Evolutionary conservation across 2,888 invertebrate genomes (phyloP).

Genomic region (Mayetiola destructor): DNA sequence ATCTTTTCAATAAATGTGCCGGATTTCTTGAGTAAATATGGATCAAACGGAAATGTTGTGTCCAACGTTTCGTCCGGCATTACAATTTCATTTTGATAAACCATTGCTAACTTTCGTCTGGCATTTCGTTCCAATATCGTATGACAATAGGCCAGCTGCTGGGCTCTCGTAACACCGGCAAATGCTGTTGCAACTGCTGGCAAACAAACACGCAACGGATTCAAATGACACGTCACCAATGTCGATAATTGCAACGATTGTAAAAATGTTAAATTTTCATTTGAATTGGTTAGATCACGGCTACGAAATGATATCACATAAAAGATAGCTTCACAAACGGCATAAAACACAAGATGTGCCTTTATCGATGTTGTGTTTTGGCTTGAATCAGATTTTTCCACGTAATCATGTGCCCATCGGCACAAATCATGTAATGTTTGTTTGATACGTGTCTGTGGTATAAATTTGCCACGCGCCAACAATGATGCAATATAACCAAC

Average conservation of each 20-base stretch:
- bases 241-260: constrained; percentile 51
- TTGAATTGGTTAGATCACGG: constrained; percentile 50
- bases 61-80: constrained; percentile 37
- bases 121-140: constrained; percentile 75
- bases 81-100: constrained; percentile 40
- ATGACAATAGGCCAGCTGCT: constrained; percentile 86
- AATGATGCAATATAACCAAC: constrained; percentile 64
- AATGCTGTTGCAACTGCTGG: constrained; percentile 65
- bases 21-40: constrained; percentile 54
- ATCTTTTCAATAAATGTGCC: constrained; percentile 33
- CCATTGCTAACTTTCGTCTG: constrained; percentile 43
- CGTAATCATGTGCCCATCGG: constrained; percentile 74
- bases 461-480: constrained; percentile 50
- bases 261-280: constrained; percentile 12
- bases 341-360: constrained; percentile 78
- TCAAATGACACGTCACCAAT: constrained; percentile 70
- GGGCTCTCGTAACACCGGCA: constrained; percentile 62
- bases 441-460: constrained; percentile 49
- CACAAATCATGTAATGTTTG: constrained; percentile 53
- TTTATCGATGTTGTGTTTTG: constrained; percentile 39
- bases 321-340: constrained; percentile 83
- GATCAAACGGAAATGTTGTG: constrained; percentile 83
- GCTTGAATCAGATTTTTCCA: constrained; percentile 34
- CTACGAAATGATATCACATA: constrained; percentile 84
- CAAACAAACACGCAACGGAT: constrained; percentile 74